Conservation (phyloP, 2,888 invertebrate species). For the Dynastes maya region DNA sequence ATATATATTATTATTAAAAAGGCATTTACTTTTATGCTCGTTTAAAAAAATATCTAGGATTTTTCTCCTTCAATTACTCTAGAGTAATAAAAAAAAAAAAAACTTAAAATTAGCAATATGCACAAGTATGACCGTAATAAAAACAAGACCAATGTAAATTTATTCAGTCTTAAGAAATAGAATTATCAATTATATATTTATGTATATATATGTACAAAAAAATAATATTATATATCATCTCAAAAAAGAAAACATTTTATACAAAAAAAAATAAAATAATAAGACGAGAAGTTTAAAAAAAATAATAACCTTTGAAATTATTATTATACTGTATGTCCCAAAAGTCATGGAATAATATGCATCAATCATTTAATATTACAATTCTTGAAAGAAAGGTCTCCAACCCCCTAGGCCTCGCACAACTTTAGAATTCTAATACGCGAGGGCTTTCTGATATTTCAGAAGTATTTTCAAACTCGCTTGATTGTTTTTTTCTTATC, state of each 20-base stretch:
- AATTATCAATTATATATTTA: constrained; percentile 7
- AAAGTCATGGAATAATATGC: background rate
- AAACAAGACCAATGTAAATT: constrained; percentile 49
- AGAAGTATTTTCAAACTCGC: too few species aligned
- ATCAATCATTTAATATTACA: background rate
- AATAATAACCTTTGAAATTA: constrained; percentile 12
- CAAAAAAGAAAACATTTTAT: constrained; percentile 22
- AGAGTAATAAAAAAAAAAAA: background rate
- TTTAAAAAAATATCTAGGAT: too few species aligned
- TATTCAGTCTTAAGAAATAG: constrained; percentile 50
- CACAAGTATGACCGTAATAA: constrained; percentile 33
- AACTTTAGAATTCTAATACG: too few species aligned
- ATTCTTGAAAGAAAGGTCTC: too few species aligned
- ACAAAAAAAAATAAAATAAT: background rate
- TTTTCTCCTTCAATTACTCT: constrained; percentile 5
- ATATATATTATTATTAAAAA: too few species aligned
- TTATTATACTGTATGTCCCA: background rate
- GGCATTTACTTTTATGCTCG: too few species aligned
- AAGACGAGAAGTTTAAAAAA: background rate
- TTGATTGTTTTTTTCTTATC: too few species aligned
- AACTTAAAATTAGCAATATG: constrained; percentile 34
- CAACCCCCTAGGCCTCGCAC: too few species aligned
- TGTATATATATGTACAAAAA: constrained; percentile 42
- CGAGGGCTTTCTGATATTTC: too few species aligned
- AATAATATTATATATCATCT: constrained; percentile 34